phyloP scores from a whole-genome alignment of 2,888 invertebrate genomes.

The Dasysyrphus tricinctus region DNA sequence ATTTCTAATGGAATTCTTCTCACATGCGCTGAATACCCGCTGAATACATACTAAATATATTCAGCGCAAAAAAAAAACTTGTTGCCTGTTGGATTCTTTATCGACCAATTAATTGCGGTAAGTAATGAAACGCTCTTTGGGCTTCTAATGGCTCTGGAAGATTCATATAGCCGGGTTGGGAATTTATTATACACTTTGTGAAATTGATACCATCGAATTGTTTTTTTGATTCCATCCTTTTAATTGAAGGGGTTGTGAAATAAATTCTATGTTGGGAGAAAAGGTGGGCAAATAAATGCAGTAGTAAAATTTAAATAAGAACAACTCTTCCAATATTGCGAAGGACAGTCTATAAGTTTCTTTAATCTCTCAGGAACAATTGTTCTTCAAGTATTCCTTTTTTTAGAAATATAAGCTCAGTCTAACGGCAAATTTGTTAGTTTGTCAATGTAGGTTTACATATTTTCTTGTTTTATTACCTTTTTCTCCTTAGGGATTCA shows the following conservation, averaged over 20 bases:
- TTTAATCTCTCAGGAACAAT: neutral
- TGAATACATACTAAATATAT: constrained; percentile 19
- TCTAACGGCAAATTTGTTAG: neutral
- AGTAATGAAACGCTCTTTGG: constrained; percentile 44
- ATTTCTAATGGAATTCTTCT: constrained; percentile 42
- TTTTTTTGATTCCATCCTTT: neutral
- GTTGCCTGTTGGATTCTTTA: constrained; percentile 53
- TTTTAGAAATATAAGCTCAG: constrained; percentile 2
- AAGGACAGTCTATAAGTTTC: neutral
- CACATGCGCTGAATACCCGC: constrained; percentile 39
- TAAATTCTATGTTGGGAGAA: neutral
- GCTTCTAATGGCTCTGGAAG: constrained; percentile 26
- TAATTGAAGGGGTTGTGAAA: neutral
- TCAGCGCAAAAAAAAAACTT: constrained; percentile 29
- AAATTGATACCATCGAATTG: constrained; percentile 24
- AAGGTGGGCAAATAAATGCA: neutral
- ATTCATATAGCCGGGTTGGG: constrained; percentile 6
- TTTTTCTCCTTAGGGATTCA: neutral
- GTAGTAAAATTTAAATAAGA: neutral
- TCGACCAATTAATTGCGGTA: constrained; percentile 59
- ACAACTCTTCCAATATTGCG: neutral
- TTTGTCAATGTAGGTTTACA: neutral
- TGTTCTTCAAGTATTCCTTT: neutral
- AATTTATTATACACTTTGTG: constrained; percentile 45
- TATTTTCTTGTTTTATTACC: neutral